phyloP scores from a whole-genome alignment of 2,113 vertebrate species.

The Colossoma macropomum region DNA sequence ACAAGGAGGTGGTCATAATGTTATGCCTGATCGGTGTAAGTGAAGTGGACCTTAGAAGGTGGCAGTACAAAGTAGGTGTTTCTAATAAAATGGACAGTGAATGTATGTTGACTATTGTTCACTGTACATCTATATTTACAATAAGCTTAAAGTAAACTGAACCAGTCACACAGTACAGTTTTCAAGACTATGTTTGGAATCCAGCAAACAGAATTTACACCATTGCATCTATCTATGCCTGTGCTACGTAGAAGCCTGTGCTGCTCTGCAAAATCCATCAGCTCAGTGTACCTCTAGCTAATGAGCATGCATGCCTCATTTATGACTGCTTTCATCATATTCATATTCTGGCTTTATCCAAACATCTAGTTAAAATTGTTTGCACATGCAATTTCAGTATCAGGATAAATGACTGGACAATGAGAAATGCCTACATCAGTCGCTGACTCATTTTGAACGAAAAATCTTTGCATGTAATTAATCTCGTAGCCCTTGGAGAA shows the following conservation, averaged over 20 bases:
- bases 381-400: neutral
- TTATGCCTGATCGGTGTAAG: no score
- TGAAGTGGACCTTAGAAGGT: no score
- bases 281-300: neutral
- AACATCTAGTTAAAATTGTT: neutral
- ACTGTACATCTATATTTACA: no score
- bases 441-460: neutral
- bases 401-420: neutral
- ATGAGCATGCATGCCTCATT: neutral
- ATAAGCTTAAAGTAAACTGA: no score
- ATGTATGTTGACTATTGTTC: no score
- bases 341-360: neutral
- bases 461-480: neutral
- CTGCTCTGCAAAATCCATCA: neutral
- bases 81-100: no score
- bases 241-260: neutral
- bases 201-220: neutral
- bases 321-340: neutral
- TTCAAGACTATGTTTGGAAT: neutral
- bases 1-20: no score
- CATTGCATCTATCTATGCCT: neutral
- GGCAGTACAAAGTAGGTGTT: no score
- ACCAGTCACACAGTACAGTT: no score
- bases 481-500: neutral
- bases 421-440: neutral